Evolutionary conservation across 2,888 invertebrate genomes (phyloP).

Genomic region (Charanyca ferruginea): DNA sequence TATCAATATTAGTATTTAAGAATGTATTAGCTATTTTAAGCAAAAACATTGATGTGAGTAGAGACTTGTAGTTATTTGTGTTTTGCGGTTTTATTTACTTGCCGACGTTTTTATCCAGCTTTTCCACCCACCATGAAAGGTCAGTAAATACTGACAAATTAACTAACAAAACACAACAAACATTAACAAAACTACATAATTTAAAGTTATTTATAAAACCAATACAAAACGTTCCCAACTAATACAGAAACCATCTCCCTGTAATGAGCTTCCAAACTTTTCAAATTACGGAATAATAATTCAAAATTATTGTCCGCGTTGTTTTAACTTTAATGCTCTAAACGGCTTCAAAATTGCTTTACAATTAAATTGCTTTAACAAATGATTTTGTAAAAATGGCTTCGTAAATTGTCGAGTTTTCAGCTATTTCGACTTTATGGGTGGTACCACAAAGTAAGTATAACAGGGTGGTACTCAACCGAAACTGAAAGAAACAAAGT

Average conservation of each 20-base stretch:
- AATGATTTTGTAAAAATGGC: constrained; percentile 35
- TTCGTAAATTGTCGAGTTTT: neutral
- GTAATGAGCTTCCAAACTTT: constrained; percentile 63
- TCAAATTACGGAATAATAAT: constrained; percentile 69
- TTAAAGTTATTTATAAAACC: constrained; percentile 48
- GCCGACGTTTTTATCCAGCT: neutral
- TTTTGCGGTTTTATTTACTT: neutral
- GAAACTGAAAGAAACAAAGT: no score
- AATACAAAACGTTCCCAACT: constrained; percentile 35
- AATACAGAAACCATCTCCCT: constrained; percentile 44
- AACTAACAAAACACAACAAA: constrained; percentile 13
- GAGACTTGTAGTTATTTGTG: neutral
- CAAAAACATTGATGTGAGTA: no score
- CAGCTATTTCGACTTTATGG: no score
- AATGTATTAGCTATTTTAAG: no score
- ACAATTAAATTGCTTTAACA: constrained; percentile 42
- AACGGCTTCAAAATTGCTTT: constrained; percentile 56
- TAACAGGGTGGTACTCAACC: no score
- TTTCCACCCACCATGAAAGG: neutral
- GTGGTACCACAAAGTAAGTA: no score
- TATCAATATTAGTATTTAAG: no score
- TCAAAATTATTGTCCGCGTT: constrained; percentile 66
- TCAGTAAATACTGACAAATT: constrained; percentile 3
- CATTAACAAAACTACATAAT: constrained; percentile 32
- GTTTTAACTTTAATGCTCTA: constrained; percentile 60